Base-by-base conservation (phyloP, 2,888 invertebrate species). In the Galeruca laticollis region DNA sequence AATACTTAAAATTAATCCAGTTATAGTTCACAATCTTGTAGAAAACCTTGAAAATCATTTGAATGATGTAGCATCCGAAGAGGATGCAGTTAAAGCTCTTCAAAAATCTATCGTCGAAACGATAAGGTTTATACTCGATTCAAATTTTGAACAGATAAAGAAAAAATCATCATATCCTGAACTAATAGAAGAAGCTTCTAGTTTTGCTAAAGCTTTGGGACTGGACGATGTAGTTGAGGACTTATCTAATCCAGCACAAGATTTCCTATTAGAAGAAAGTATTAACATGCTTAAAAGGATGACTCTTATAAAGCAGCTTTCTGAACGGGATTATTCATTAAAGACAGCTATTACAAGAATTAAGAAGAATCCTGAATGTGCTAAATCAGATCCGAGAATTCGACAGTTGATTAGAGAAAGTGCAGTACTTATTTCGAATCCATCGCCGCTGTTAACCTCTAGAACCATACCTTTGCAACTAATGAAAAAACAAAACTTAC, bases 331-430 rank as follows among this genome's bases (percentile, higher is more conserved):
- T 61, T 91, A 91, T 3, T 88, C 88, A 18, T 87, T 91, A 70
- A 86, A 88, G 73, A 87, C 88, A 10, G 91, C 92, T 0, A 84
- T 93, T 18, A 86, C 87, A 31, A 88, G 91, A 77, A 84, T 93
- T 47, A 89, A 89, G 81, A 88, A 88, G 57, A 89, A 92, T 80
- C 90, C 92, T 11, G 90, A 90, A 79, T 84, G 90, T 71, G 92
- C 92, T 68, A 89, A 90, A 69, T 89, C 88, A 20, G 92, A 93
- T 85, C 91, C 93, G 40, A 88, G 90, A 72, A 86, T 93, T 21
- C 87, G 93, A 60, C 91, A 92, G 79, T 86, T 93, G 60, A 91
- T 93, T 0, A 86, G 92, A 77, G 92, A 93, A 82, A 93, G 93
- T 82, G 93, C 91, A 2, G 90, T 90, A 6, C 84, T 93, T 31